Evolutionary conservation across 2,888 invertebrate genomes (phyloP), one percentile per base, ranked within the genome.

Genomic region (Drosophila austrosaltans): DNA sequence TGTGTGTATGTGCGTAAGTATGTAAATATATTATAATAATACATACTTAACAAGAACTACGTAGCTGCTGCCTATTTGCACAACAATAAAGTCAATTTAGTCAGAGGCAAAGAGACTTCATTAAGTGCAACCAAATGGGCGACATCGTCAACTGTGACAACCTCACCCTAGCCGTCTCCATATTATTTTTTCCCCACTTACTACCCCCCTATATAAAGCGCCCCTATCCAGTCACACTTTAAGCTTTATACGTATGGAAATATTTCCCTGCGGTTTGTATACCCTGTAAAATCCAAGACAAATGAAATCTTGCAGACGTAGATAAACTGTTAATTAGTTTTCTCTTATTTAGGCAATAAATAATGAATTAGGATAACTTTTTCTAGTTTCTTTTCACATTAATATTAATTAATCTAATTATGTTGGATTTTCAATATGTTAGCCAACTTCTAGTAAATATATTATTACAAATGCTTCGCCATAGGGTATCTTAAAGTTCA

Each of bases 1-100:
- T 53, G 63, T 58, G 64, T 28, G 58, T 67, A 36, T 42, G 30
- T 22, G 40, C 42, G 63, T 66, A 57, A 12, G 64, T 78, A 77
- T 87, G 83, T 77, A 88, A 86, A 83, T 86, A 87, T 76, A 78
- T 87, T 84, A 87, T 81, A 74, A 87, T 89, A 84, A 87, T 78
- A 83, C 85, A 72, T 73, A 83, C 84, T 89, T 81, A 86, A 78
- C 64, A 61, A 66, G 64, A 25, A 53, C 54, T 53, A 61, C 48
- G 59, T 48, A 66, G 72, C 74, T 66, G 74, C 65, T 68, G 84
- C 85, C 89, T 81, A 85, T 85, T 85, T 89, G 82, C 80, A 75
- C 76, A 82, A 83, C 83, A 86, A 86, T 86, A 89, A 87, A 89
- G 86, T 89, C 85, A 86, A 86, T 86, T 86, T 89, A 89, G 89